A percentile compares a stretch with the other conserved stretches of the same genome.
phyloP scores from a whole-genome alignment of 2,113 vertebrate genomes.

The Pitta sordida region DNA sequence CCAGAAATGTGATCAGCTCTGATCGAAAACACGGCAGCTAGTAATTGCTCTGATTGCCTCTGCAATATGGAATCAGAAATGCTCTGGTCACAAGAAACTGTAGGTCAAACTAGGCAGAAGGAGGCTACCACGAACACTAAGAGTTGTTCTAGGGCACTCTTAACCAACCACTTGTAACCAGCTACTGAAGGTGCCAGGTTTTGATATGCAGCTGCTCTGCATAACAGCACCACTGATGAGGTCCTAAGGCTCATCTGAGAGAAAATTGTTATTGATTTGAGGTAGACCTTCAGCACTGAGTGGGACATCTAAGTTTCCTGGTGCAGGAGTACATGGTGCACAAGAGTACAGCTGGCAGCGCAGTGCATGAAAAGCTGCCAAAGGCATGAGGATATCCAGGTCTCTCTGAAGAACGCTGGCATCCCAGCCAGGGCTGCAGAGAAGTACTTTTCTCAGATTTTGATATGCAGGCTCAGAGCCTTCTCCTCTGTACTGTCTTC shows the following conservation, averaged over 20 bases:
- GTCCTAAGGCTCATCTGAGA: neutral
- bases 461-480: neutral
- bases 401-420: neutral
- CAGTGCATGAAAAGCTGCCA: neutral
- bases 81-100: neutral
- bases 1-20: neutral
- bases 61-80: neutral
- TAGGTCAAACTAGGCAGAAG: neutral
- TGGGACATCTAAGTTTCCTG: neutral
- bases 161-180: neutral
- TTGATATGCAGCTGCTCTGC: neutral
- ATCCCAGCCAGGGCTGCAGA: neutral
- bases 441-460: neutral
- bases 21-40: neutral
- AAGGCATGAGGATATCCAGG: neutral
- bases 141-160: neutral
- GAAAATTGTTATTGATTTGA: no score
- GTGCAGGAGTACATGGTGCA: fast-evolving
- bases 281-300: neutral
- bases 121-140: neutral
- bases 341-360: neutral
- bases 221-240: neutral
- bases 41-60: neutral
- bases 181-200: neutral
- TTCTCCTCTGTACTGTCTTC: neutral